Evolutionary conservation across 2,113 vertebrate genomes (phyloP), one percentile per base, ranked within the genome.

Genomic region (Sturnus vulgaris): DNA sequence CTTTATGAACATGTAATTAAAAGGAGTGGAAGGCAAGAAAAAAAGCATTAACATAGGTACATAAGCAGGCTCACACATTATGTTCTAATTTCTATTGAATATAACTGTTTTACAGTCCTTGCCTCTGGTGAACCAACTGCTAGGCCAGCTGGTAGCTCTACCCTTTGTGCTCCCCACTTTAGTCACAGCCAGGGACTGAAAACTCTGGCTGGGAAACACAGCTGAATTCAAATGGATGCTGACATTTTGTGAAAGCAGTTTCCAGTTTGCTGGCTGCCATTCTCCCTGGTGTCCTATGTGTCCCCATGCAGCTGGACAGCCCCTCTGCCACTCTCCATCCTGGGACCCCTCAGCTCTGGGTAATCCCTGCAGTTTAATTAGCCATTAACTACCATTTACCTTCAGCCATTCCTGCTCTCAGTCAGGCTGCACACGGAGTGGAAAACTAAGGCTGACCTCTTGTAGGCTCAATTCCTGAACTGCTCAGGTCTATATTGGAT

Each of bases 111-210:
- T 83, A 80, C 14, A 92, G 63, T 30, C 64, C 50, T 84, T 11
- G 39, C 68, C 63, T 70, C 82, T 63, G 71, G 59, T 69, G 66
- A 88, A 39, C 53, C 88, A 96, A 76, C 79, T 96, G 90, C 66
- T 65, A 57, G 23, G 42, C 75, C 88, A 96, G 88, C 82, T 96
- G 92, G 57, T 80, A 82, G 66, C 35, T 88, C 50, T 69, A 37
- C 16, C 50, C n/a, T 60, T 83, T 39, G 63, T 25, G 23, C 30
- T 70, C 70, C 24, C 0, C 59, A 80, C 42, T 88, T 93, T 24
- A 95, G 65, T 70, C 71, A 65, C 82, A 80, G 59, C 24, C 25
- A 66, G 79, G 33, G 50, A 46, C 63, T 42, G 50, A 82, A 84
- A 93, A 70, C 21, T 39, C 71, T 70, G 59, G 22, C 85, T 86